These are phyloP conservation scores for Drosophila fuyamai DNA, from an alignment of 1,140 invertebrate genomes.

Conservation along the genomic window DNA sequence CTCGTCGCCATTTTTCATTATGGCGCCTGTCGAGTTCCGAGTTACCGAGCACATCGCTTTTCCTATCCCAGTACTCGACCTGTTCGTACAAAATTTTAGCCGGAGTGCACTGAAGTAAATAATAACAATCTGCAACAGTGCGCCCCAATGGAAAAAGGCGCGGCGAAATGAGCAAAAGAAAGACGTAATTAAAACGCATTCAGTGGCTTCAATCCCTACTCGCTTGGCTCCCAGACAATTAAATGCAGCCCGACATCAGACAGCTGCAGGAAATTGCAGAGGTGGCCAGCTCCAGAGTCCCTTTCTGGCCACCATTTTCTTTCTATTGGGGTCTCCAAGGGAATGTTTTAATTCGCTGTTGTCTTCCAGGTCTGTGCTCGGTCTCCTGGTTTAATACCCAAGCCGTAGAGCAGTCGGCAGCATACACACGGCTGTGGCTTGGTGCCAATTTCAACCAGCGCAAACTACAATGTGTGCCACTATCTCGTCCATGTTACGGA, in stretches of 20 bases:
- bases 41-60: slow-evolving; percentile 2
- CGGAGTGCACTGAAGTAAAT: slow-evolving; percentile 58
- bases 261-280: slow-evolving; percentile 9
- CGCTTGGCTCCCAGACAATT: slow-evolving; percentile 24
- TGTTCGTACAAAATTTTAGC: slow-evolving; percentile 25
- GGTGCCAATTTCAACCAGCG: slow-evolving; percentile 1
- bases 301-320: not conserved
- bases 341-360: slow-evolving; percentile 7
- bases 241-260: slow-evolving; percentile 12
- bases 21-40: slow-evolving; percentile 20
- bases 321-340: not conserved
- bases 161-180: slow-evolving; percentile 61
- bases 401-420: not conserved
- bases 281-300: not conserved
- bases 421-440: not conserved
- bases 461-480: not conserved
- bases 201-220: slow-evolving; percentile 10
- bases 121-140: slow-evolving; percentile 34
- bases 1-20: slow-evolving; percentile 66
- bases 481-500: not conserved
- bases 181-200: slow-evolving; percentile 71
- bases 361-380: not conserved
- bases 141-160: slow-evolving; percentile 47
- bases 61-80: slow-evolving; percentile 16
- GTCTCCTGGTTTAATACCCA: not conserved